Conservation (phyloP, 2,888 invertebrate species). For the Synergus umbraculus region DNA sequence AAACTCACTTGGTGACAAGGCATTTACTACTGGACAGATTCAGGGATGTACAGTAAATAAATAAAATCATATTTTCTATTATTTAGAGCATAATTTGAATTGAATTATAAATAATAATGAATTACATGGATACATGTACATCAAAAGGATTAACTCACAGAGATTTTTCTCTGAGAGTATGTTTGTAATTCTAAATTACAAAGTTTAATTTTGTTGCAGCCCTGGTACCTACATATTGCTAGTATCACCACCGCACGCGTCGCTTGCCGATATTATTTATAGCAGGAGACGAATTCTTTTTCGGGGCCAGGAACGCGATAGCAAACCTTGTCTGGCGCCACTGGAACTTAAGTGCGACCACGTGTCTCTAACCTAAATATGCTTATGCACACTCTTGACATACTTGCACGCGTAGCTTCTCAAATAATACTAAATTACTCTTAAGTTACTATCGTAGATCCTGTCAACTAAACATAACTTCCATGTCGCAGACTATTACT, state of each 20-base stretch:
- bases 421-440: slow-evolving; percentile 32
- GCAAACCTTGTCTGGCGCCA: slow-evolving; percentile 48
- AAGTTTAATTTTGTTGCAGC: background rate
- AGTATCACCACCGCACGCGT: slow-evolving; percentile 55
- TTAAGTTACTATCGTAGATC: slow-evolving; percentile 4
- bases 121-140: too few relatives aligned
- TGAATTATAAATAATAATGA: too few relatives aligned
- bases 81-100: too few relatives aligned
- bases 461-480: slow-evolving; percentile 21
- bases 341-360: slow-evolving; percentile 54
- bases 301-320: slow-evolving; percentile 42
- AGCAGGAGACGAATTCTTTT: slow-evolving; percentile 64
- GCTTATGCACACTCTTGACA: slow-evolving; percentile 36
- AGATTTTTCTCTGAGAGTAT: too few relatives aligned
- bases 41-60: background rate
- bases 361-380: slow-evolving; percentile 40
- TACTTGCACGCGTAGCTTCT: slow-evolving; percentile 10
- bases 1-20: slow-evolving; percentile 55
- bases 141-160: too few relatives aligned
- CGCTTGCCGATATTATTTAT: slow-evolving; percentile 63
- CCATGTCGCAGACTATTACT: background rate
- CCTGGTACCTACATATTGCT: slow-evolving; percentile 9
- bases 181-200: background rate
- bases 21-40: slow-evolving; percentile 7
- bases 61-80: background rate